phyloP scores from a whole-genome alignment of 2,888 invertebrate species.

The Drosophila neutralis region DNA sequence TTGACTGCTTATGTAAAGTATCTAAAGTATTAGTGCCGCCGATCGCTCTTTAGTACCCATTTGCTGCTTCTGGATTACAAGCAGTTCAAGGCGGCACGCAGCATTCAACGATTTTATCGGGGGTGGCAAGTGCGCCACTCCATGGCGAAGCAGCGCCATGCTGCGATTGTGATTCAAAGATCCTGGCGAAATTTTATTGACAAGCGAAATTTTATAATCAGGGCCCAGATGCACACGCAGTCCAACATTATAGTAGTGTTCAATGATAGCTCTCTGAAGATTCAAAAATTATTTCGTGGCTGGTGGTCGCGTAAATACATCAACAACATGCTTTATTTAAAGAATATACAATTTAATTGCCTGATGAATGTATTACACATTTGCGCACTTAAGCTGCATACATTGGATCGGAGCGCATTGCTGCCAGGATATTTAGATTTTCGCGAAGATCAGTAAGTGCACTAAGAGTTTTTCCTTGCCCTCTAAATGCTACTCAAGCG shows the following conservation, averaged over 20 bases:
- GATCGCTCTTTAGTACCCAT: slow-evolving; percentile 42
- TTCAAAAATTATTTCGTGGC: slow-evolving; percentile 80
- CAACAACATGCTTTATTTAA: slow-evolving; percentile 67
- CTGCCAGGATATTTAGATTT: slow-evolving; percentile 77
- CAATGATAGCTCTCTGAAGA: slow-evolving; percentile 51
- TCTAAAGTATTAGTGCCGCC: neutral
- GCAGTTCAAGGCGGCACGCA: slow-evolving; percentile 75
- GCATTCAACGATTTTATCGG: slow-evolving; percentile 71
- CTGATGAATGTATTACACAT: slow-evolving; percentile 64
- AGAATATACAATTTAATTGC: slow-evolving; percentile 47
- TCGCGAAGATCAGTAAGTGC: slow-evolving; percentile 64
- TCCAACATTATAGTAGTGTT: slow-evolving; percentile 34
- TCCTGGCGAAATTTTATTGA: slow-evolving; percentile 66
- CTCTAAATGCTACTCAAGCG: neutral
- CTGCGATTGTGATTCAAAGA: slow-evolving; percentile 67
- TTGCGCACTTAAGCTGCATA: slow-evolving; percentile 69
- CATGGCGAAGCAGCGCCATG: neutral
- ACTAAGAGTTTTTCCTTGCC: neutral
- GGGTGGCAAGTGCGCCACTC: slow-evolving; percentile 52
- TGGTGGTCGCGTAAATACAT: slow-evolving; percentile 73
- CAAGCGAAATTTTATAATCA: slow-evolving; percentile 5
- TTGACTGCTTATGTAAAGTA: neutral
- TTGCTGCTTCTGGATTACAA: slow-evolving; percentile 64
- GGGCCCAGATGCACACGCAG: slow-evolving; percentile 54
- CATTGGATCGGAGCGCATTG: slow-evolving; percentile 53